phyloP scores from a whole-genome alignment of 2,797 vertebrate genomes.

The Cossypha niveicapilla region DNA sequence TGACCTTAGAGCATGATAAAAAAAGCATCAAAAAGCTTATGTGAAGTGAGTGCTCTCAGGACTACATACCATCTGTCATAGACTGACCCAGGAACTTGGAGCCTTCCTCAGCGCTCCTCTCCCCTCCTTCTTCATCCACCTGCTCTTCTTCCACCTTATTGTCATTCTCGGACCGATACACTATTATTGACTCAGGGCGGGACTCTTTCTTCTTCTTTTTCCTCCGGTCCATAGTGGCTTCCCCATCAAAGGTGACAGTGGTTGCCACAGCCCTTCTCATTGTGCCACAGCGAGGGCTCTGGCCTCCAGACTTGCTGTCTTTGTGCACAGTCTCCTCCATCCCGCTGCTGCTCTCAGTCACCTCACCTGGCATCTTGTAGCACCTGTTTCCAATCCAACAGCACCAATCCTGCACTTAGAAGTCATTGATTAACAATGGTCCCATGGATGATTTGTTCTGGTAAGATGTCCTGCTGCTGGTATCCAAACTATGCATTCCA shows the following conservation, averaged over 20 bases:
- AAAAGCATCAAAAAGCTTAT: not conserved
- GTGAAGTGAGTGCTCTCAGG: not conserved
- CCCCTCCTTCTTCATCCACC: slow-evolving; percentile 79
- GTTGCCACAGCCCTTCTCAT: slow-evolving; percentile 78
- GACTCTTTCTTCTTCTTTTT: slow-evolving; percentile 92
- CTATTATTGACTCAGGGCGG: slow-evolving; percentile 92
- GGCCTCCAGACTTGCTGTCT: slow-evolving; percentile 76
- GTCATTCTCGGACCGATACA: slow-evolving; percentile 91
- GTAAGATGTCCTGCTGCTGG: not conserved
- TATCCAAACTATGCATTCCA: not conserved
- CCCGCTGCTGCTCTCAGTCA: slow-evolving; percentile 16
- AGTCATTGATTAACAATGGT: not conserved
- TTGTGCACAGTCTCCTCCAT: slow-evolving; percentile 60
- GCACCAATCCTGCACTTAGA: not conserved
- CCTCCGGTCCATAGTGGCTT: slow-evolving; percentile 81
- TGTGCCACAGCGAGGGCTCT: slow-evolving; percentile 80
- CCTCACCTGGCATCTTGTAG: slow-evolving; percentile 49
- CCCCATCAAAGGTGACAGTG: slow-evolving; percentile 78
- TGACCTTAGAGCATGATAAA: not conserved
- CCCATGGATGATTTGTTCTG: not conserved
- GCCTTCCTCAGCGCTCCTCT: slow-evolving; percentile 85
- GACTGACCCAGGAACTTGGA: slow-evolving; percentile 89
- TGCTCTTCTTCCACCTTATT: slow-evolving; percentile 81
- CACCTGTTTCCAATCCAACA: not conserved
- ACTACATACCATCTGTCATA: slow-evolving; percentile 81